These are phyloP conservation scores for Leptopilina drosophilae DNA, from an alignment of 2,888 invertebrate genomes.

Conservation along the genomic window DNA sequence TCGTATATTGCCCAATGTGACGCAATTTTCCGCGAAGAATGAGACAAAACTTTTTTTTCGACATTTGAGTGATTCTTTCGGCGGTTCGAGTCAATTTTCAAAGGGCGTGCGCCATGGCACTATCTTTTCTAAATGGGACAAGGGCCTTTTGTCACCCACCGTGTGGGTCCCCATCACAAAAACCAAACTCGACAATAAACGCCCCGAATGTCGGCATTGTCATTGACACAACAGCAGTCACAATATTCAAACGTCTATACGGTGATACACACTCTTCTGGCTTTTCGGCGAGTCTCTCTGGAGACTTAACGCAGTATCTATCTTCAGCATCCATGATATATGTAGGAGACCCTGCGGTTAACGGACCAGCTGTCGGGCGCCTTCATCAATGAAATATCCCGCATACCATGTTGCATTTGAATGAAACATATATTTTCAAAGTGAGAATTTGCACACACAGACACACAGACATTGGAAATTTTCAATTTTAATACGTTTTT, in stretches of 20 bases:
- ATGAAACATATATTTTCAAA: conserved; percentile 11
- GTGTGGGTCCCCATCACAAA: conserved; percentile 59
- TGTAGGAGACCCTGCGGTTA: conserved; percentile 42
- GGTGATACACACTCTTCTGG: conserved; percentile 55
- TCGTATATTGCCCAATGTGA: conserved; percentile 18
- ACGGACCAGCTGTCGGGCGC: conserved; percentile 6
- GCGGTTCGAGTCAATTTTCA: conserved; percentile 36
- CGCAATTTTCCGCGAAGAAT: conserved; percentile 59
- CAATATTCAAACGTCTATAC: conserved; percentile 60
- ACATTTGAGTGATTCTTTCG: not conserved
- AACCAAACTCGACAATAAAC: conserved; percentile 58
- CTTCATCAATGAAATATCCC: conserved; percentile 37
- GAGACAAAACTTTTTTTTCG: conserved; percentile 50
- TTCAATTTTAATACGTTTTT: conserved; percentile 6
- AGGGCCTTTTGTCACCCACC: conserved; percentile 39
- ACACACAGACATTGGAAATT: not conserved
- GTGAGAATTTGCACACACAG: not conserved
- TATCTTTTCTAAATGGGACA: conserved; percentile 36
- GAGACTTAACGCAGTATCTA: conserved; percentile 53
- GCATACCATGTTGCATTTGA: conserved; percentile 1
- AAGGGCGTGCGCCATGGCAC: conserved; percentile 26
- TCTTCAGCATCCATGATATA: conserved; percentile 63
- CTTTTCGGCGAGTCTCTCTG: conserved; percentile 57
- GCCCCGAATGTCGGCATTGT: conserved; percentile 58
- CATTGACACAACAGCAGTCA: conserved; percentile 59